A percentile compares a stretch with the other conserved stretches of the same genome.
These are phyloP conservation scores for Sipha maydis DNA, from an alignment of 2,888 invertebrate genomes.

Conservation along the genomic window DNA sequence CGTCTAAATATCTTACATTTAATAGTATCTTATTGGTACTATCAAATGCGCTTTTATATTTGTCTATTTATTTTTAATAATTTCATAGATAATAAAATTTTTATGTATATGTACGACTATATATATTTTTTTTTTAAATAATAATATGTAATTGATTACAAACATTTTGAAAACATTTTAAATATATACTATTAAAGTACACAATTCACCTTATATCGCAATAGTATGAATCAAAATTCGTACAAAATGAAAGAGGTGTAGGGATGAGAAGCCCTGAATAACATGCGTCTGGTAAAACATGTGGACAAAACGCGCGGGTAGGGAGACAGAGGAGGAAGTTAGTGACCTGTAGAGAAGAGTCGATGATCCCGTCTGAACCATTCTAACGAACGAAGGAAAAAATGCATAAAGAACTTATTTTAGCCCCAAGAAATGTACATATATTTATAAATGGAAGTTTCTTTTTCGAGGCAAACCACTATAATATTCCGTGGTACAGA, in stretches of 20 bases:
- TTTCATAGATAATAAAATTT: background rate
- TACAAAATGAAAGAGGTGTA: background rate
- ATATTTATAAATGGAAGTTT: background rate
- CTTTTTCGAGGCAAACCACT: slow-evolving; percentile 42
- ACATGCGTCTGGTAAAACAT: slow-evolving; percentile 33
- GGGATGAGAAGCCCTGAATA: slow-evolving; percentile 61
- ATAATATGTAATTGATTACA: background rate
- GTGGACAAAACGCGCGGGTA: slow-evolving; percentile 10
- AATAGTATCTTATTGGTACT: background rate
- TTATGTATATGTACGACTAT: background rate
- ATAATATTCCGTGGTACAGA: background rate
- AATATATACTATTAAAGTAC: background rate
- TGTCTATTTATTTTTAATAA: background rate
- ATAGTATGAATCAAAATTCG: background rate
- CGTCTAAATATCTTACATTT: background rate
- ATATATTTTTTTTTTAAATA: background rate
- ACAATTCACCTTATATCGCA: background rate
- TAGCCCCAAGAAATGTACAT: slow-evolving; percentile 44
- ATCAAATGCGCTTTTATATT: background rate
- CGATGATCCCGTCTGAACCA: slow-evolving; percentile 60
- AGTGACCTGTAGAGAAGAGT: slow-evolving; percentile 61
- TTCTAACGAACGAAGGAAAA: slow-evolving; percentile 35
- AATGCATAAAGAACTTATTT: slow-evolving; percentile 39
- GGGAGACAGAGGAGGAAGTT: slow-evolving; percentile 51
- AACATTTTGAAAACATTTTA: background rate